phyloP scores from a whole-genome alignment of 2,113 vertebrate species.

The Pituophis catenifer region DNA sequence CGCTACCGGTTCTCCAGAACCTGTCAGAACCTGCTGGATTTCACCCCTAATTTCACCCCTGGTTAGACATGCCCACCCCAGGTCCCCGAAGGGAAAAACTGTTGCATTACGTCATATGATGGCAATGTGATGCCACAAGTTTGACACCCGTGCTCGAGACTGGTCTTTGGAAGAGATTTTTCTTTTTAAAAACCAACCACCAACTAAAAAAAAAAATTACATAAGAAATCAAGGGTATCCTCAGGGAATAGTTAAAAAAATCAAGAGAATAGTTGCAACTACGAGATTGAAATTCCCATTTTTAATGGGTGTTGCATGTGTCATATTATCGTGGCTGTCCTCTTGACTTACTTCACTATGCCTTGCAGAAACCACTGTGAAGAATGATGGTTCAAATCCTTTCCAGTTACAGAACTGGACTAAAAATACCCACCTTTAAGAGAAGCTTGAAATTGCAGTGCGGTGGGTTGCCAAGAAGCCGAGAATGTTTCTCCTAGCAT shows the following conservation, averaged over 20 bases:
- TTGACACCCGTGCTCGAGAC: no score
- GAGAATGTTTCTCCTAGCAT: not conserved
- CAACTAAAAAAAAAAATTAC: not conserved
- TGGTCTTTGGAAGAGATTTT: not conserved
- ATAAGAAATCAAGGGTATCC: not conserved
- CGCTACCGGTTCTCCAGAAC: no score
- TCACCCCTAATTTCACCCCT: no score
- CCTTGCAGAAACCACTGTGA: not conserved
- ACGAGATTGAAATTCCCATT: not conserved
- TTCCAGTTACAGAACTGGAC: not conserved
- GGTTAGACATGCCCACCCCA: no score
- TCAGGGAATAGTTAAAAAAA: not conserved
- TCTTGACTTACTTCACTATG: not conserved
- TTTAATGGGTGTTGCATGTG: not conserved
- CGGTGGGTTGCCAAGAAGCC: not conserved
- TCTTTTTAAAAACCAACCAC: not conserved
- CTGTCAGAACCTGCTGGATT: no score
- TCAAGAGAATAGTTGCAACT: not conserved
- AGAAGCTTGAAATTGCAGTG: not conserved
- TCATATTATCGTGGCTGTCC: not conserved
- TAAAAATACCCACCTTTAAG: not conserved
- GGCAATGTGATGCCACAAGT: no score
- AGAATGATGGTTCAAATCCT: not conserved
- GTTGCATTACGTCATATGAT: no score
- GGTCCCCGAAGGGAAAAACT: no score